Evolutionary conservation across 2,888 invertebrate genomes (phyloP).

Genomic region (Andricus quercusramuli): DNA sequence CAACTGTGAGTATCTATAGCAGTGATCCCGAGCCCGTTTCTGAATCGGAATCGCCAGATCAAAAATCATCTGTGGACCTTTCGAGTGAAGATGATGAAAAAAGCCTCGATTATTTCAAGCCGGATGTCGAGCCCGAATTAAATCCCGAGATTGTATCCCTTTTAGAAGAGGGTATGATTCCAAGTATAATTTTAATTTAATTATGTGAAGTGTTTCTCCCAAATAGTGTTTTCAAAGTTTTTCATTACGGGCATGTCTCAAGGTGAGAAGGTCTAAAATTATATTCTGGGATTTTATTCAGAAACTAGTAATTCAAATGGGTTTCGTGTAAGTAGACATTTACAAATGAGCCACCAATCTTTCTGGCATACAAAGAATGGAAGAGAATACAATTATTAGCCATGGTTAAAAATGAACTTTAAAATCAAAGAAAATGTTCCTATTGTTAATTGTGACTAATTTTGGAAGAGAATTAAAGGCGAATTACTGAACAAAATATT

Average conservation of each 20-base stretch:
- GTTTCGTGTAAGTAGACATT: neutral
- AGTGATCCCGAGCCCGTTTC: neutral
- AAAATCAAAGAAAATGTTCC: too few relatives aligned
- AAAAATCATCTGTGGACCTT: neutral
- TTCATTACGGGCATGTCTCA: neutral
- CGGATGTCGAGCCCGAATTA: neutral
- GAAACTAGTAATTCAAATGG: too few relatives aligned
- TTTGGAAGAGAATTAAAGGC: too few relatives aligned
- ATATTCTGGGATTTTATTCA: too few relatives aligned
- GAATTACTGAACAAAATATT: too few relatives aligned
- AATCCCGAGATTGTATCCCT: too few relatives aligned
- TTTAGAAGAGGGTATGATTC: neutral
- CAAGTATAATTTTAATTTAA: neutral
- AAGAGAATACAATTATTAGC: too few relatives aligned
- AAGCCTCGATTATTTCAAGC: neutral
- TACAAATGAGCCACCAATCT: neutral
- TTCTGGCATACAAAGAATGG: neutral
- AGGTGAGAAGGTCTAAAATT: too few relatives aligned
- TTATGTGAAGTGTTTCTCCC: neutral
- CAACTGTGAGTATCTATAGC: neutral
- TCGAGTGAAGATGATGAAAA: neutral
- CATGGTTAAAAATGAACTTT: too few relatives aligned
- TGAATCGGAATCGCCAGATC: slow-evolving; percentile 15
- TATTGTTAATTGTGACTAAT: too few relatives aligned
- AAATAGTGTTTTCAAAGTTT: neutral